These are phyloP conservation scores for crab-eating macaque (Macaca fascicularis) DNA, from an alignment of 2,113 vertebrate species.

Conservation along the genomic window T2T-MFA8v1.1 NC_088393.1:19296501-19297000, in stretches of 20 bases:
- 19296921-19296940: neutral
- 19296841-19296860: neutral
- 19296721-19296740: neutral
- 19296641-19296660: no score
- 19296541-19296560: no score
- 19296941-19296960: neutral
- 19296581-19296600: no score
- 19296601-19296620: no score
- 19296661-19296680: no score
- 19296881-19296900: neutral
- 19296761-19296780: neutral
- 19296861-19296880: neutral
- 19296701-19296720: neutral
- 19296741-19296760: neutral
- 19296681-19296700: no score
- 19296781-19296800: neutral
- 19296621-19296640: no score
- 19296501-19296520: no score
- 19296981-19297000: slow-evolving; percentile 94
- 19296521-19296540: no score
- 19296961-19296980: slow-evolving; percentile 94
- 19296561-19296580: no score
- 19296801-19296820: no score
- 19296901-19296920: neutral
- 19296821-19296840: neutral